Base-by-base conservation (phyloP, 2,113 vertebrate genomes). In the Onychostoma macrolepis region DNA sequence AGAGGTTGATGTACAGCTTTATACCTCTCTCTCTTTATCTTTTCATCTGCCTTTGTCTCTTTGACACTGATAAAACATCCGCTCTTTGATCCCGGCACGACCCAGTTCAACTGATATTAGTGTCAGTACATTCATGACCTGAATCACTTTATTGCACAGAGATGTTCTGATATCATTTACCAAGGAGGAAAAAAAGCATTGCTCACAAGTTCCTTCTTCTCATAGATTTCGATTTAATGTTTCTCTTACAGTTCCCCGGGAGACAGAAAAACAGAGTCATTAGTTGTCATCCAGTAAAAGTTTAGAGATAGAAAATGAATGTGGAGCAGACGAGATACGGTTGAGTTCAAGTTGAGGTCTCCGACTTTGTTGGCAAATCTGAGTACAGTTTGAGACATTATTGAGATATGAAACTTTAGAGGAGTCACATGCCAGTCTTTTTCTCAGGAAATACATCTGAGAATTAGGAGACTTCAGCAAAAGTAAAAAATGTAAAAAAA, bases 81-180 rank as follows among this genome's bases (percentile, higher is more conserved):
- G 63, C 81, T 83, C 81, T 83, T 71, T 83, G 81, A 83, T 83
- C 41, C 28, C 53, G 45, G 38, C 53, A 36, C 5, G 43, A 50
- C 28, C 17, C 19, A 50, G 11, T 71, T 71, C 38, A 83, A 10
- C n/a, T 83, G 26, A 83, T 67, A 83, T 69, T 83, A 53, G 4
- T 24, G 38, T 67, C 17, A 17, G 26, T 2, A 53, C 81, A 53
- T 71, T 67, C 10, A 45, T 30, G 75, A 50, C 36, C 21, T 41
- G 10, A 12, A 74, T n/a, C 38, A 4, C 12, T 45, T 26, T 76
- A 76, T 8, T 26, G 41, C 74, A 3, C 24, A 17, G 67, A 71
- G 41, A 76, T 45, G 41, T 26, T 75, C 41, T 45, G 38, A 45
- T 45, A 15, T 45, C 24, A 75, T 33, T 24, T 6, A 38, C 1